These are phyloP conservation scores for Dendroctonus valens DNA, from an alignment of 1,140 invertebrate species.

Conservation along the genomic window DNA sequence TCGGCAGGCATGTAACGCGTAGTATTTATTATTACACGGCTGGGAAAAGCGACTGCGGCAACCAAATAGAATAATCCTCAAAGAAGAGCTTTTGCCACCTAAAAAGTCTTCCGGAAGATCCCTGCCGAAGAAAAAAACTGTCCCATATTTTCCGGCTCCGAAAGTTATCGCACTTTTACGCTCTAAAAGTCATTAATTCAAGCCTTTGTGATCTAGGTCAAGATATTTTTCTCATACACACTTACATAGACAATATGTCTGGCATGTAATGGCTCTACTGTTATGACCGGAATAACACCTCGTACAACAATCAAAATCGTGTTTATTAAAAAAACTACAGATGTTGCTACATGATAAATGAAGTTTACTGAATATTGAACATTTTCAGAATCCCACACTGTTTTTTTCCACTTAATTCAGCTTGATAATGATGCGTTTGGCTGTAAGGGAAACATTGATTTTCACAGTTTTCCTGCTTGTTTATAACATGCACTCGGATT, in stretches of 20 bases:
- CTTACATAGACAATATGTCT: constrained; percentile 1
- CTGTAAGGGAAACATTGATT: no score
- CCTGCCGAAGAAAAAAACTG: no score
- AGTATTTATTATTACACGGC: constrained; percentile 17
- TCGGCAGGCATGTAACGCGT: constrained; percentile 12
- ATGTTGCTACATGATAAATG: no score
- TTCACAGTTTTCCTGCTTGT: no score
- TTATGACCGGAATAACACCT: constrained; percentile 1
- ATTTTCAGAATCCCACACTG: no score
- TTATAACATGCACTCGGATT: no score
- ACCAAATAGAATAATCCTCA: not conserved
- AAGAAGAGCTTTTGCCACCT: not conserved
- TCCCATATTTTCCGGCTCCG: no score
- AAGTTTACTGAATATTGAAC: no score
- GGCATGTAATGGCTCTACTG: not conserved
- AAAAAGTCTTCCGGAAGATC: not conserved
- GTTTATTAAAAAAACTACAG: not conserved
- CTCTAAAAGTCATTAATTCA: not conserved
- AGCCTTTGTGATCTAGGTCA: not conserved
- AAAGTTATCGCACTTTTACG: no score
- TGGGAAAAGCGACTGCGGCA: constrained; percentile 1
- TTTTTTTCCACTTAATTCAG: no score
- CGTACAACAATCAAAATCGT: not conserved
- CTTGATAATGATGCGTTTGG: no score
- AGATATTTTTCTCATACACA: constrained; percentile 2